Conservation (phyloP, 2,888 invertebrate genomes). For the Clepsis dumicolana region DNA sequence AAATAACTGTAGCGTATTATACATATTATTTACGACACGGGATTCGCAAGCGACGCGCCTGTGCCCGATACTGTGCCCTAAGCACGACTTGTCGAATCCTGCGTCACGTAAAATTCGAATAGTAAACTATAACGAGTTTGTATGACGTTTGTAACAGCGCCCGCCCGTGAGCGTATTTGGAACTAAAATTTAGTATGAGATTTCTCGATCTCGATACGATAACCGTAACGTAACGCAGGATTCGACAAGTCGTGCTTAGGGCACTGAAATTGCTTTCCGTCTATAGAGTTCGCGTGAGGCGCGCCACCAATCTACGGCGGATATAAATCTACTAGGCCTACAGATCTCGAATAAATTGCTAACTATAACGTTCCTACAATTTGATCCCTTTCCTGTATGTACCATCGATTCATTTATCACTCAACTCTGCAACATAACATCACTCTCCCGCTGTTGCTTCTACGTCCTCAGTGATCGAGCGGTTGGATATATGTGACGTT, state of each 20-base stretch:
- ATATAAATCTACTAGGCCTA: conserved; percentile 80
- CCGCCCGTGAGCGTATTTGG: too few species aligned
- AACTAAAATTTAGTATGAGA: too few species aligned
- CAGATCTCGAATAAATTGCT: conserved; percentile 78
- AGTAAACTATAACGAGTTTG: too few species aligned
- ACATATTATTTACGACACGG: conserved; percentile 29
- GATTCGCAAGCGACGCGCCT: conserved; percentile 57
- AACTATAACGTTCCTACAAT: conserved; percentile 73
- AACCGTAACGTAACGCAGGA: too few species aligned
- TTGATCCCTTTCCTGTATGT: conserved; percentile 52
- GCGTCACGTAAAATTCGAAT: too few species aligned
- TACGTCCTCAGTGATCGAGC: background rate
- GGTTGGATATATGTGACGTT: background rate
- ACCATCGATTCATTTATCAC: conserved; percentile 6
- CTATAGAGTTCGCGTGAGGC: conserved; percentile 72
- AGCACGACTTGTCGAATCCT: too few species aligned
- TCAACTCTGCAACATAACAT: background rate
- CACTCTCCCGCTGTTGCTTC: background rate
- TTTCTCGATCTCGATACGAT: too few species aligned
- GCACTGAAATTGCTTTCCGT: conserved; percentile 75
- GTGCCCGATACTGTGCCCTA: conserved; percentile 66
- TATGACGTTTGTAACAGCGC: too few species aligned
- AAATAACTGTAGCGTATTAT: conserved; percentile 61
- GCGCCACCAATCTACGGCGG: conserved; percentile 71
- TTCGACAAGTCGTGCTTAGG: too few species aligned